Base-by-base conservation (phyloP, 2,113 vertebrate species). In the Gobio gobio region DNA sequence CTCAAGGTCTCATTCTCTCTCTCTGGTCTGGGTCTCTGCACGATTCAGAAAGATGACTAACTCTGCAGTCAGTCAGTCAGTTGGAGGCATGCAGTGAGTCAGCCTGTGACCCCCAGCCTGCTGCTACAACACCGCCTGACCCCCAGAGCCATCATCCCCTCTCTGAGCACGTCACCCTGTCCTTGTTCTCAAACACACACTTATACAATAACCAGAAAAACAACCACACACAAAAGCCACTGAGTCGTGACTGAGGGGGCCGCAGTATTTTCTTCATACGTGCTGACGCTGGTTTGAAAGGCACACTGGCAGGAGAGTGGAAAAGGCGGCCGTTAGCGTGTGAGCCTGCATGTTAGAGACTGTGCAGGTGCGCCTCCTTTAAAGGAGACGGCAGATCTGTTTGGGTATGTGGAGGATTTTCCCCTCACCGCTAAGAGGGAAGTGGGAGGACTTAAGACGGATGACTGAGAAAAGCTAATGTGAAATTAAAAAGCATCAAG, bases 181-280 rank as follows among this genome's bases (percentile, higher is more conserved):
- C 68, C 68, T n/a, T 43, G 45, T 45, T 74, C 49, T 13, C 26
- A 51, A 76, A 87, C 66, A 82, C 64, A 83, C 63, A 59, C 3
- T 47, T 83, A 73, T 33, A 78, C 80, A 83, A 66, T 77, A 45
- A 81, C 18, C 49, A 83, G 47, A 82, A 70, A 72, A 70, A 83
- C 81, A 73, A 72, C 20, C 49, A 66, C 85, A 70, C n/a, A 72
- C 82, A 83, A 66, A 82, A 77, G 24, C 58, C 64, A 72, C 64
- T 54, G 85, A 88, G 89, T 90, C 87, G 86, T 89, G 89, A 89
- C 89, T 89, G 84, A 86, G 75, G 51, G 83, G 85, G 83, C 80
- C 40, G 84, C 75, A 83, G 88, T 83, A 68, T 63, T 78, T 86
- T 86, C 72, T 83, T 83, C 85, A 89, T 83, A 75, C 54, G 78